A percentile compares a stretch with the other conserved stretches of the same genome.
Conservation (phyloP, 2,113 vertebrate genomes). For the Prolemur simus region DNA sequence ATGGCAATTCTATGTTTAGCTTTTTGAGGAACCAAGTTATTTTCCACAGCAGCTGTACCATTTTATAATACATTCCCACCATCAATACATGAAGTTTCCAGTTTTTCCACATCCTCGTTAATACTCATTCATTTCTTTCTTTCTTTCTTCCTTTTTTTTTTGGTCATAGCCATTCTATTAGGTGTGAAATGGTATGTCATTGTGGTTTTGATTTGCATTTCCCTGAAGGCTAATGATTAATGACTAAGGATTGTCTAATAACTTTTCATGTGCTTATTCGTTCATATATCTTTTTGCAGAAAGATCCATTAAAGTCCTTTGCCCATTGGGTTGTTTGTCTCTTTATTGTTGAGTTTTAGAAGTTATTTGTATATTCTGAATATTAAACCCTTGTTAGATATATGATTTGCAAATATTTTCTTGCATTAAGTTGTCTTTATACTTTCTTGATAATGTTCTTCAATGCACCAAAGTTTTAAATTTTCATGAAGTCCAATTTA, state of each 20-base stretch:
- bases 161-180: not conserved
- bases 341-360: not conserved
- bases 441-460: slow-evolving; percentile 27
- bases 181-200: not conserved
- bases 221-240: not conserved
- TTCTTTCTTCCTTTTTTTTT: not conserved
- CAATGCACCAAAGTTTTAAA: not conserved
- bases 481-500: not conserved
- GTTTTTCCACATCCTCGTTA: not conserved
- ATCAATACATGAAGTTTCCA: not conserved
- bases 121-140: not conserved
- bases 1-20: not conserved
- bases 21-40: not conserved
- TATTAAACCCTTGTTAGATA: not conserved
- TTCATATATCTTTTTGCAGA: not conserved
- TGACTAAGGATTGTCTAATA: not conserved
- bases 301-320: not conserved
- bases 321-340: not conserved
- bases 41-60: not conserved
- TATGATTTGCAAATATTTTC: not conserved
- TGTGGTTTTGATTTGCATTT: not conserved
- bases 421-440: not conserved
- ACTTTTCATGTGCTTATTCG: not conserved
- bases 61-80: not conserved
- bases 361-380: not conserved